phyloP scores from a whole-genome alignment of 2,888 invertebrate genomes.

The Uloborus plumipes region DNA sequence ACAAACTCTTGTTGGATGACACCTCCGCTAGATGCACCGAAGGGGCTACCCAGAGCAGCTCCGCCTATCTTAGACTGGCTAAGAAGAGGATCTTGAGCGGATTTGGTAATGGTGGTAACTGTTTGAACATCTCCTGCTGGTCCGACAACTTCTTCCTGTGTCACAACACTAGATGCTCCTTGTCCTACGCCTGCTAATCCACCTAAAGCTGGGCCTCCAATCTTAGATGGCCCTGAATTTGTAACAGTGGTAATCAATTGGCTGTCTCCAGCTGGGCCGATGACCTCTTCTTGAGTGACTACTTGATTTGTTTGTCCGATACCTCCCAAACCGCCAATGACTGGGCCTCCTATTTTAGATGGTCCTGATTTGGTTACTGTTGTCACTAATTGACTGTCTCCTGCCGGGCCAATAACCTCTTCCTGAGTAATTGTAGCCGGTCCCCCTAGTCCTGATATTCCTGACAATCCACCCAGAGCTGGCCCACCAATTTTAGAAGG shows the following conservation, averaged over 20 bases:
- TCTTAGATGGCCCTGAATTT: constrained; percentile 2
- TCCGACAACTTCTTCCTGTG: constrained; percentile 17
- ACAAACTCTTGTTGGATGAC: constrained; percentile 41
- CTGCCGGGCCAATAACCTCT: constrained; percentile 18
- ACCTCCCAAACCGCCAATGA: neutral
- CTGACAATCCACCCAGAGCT: neutral
- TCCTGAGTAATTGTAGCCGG: neutral
- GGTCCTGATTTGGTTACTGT: constrained; percentile 27
- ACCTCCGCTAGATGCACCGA: neutral
- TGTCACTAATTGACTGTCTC: constrained; percentile 21
- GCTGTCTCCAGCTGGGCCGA: constrained; percentile 7
- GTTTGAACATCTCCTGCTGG: constrained; percentile 6
- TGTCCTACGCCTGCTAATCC: constrained; percentile 1
- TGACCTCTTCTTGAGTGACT: constrained; percentile 18
- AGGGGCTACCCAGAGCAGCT: neutral
- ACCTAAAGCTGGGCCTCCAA: neutral
- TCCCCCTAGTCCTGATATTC: neutral
- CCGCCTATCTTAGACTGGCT: constrained; percentile 19
- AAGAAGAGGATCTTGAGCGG: constrained; percentile 2
- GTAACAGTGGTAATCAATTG: constrained; percentile 10
- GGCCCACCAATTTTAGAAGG: constrained; percentile 46
- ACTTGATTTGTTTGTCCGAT: constrained; percentile 5
- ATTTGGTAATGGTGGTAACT: constrained; percentile 15
- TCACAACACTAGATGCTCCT: neutral
- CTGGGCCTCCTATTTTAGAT: neutral